phyloP scores from a whole-genome alignment of 2,113 vertebrate genomes.

The Genyomyrus donnyi region DNA sequence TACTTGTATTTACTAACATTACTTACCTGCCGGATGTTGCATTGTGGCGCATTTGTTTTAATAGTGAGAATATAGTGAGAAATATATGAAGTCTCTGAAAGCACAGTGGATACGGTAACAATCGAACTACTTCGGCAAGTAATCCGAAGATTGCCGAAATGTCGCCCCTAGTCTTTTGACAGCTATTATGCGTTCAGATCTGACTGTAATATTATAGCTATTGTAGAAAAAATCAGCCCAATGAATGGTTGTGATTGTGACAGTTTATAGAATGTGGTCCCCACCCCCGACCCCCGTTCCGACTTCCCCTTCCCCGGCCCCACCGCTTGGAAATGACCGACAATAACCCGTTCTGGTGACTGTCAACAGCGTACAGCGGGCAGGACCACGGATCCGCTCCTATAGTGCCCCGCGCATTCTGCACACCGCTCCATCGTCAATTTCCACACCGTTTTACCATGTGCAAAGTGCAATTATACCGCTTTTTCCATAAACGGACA shows the following conservation, averaged over 20 bases:
- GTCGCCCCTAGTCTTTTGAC: not conserved
- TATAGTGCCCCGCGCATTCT: conserved; percentile 20
- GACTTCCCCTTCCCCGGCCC: conserved; percentile 27
- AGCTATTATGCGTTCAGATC: not conserved
- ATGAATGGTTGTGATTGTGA: conserved; percentile 19
- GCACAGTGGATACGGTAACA: not conserved
- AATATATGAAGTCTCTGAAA: not conserved
- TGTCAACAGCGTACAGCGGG: conserved; percentile 44
- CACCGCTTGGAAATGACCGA: conserved; percentile 45
- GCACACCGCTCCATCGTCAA: conserved; percentile 30
- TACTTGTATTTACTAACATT: not conserved
- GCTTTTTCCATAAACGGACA: not conserved
- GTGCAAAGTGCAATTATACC: not conserved
- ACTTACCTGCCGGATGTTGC: not conserved
- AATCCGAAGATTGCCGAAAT: conserved; percentile 1
- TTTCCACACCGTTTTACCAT: conserved; percentile 25
- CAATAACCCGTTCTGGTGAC: conserved; percentile 47
- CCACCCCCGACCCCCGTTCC: not conserved
- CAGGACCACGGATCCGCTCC: not conserved
- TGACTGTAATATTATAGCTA: not conserved
- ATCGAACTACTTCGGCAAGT: not conserved
- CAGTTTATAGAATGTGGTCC: not conserved
- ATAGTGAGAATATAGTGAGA: not conserved
- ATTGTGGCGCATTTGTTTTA: not conserved
- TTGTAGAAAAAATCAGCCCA: not conserved